These are phyloP conservation scores for Antennarius striatus DNA, from an alignment of 2,113 vertebrate species.

Conservation along the genomic window DNA sequence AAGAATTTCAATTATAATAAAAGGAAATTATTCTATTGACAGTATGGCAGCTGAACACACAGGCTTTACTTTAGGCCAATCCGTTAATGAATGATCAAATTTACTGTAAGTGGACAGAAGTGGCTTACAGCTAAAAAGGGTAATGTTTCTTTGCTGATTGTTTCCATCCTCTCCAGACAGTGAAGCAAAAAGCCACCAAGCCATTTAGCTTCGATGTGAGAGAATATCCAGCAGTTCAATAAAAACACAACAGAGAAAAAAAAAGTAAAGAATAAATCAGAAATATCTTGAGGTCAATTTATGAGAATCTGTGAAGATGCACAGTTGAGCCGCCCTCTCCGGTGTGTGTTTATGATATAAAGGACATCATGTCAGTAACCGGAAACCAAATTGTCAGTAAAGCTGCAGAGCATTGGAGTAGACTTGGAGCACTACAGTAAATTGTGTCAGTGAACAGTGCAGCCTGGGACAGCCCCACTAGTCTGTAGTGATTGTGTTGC, in stretches of 20 bases:
- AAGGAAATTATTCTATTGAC: conserved; percentile 44
- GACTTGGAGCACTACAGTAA: conserved; percentile 55
- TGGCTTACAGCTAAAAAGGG: conserved; percentile 56
- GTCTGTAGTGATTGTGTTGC: conserved; percentile 64
- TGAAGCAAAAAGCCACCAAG: conserved; percentile 61
- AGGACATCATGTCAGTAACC: background rate
- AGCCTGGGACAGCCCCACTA: conserved; percentile 58
- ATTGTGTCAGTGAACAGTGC: conserved; percentile 72
- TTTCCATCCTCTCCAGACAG: conserved; percentile 50
- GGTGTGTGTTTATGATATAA: conserved; percentile 16
- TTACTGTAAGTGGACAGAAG: conserved; percentile 68
- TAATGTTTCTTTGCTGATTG: conserved; percentile 55
- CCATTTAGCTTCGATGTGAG: conserved; percentile 74
- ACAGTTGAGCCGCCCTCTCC: background rate
- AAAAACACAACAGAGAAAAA: conserved; percentile 81
- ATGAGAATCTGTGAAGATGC: background rate
- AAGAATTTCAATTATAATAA: conserved; percentile 3
- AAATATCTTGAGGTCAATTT: conserved; percentile 24
- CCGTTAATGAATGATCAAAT: conserved; percentile 65
- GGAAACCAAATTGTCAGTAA: conserved; percentile 12
- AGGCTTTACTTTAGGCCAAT: conserved; percentile 44
- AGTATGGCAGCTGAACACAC: conserved; percentile 58
- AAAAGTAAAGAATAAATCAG: conserved; percentile 44
- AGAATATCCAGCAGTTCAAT: conserved; percentile 74
- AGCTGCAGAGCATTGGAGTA: conserved; percentile 30